Evolutionary conservation across 2,888 invertebrate genomes (phyloP), one percentile per base, ranked within the genome.

Genomic region (Campoplex capitator): DNA sequence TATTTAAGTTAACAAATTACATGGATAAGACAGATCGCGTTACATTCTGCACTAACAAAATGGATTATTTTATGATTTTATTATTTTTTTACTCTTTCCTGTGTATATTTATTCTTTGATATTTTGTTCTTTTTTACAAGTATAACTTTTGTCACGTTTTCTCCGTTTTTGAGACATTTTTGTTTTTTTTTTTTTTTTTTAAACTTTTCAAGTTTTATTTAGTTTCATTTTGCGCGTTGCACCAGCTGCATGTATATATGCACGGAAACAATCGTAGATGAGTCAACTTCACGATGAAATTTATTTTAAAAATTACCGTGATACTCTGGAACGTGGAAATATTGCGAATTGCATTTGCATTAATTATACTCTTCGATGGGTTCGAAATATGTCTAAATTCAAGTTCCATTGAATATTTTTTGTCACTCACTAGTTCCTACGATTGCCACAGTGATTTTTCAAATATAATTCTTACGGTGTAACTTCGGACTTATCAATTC

Each of bases 221-320:
- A 45, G 54, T 68, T 74, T 51, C 6, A 45, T 86, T 73, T n/a
- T 62, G 81, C 81, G 76, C 76, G 86, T 79, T 78, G 80, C 48
- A 58, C 32, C n/a, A 45, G 51, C 35, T 77, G 85, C 68, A 80
- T 75, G 54, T 68, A 35, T 4, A 38, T 4, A 38, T 74, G 2
- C 23, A 28, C 3, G 2, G 32, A 6, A 62, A 62, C 6, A 62
- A 62, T 62, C 13, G 13, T 11, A 62, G 13, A 3, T 38, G 38
- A 62, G 32, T 32, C 3, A 62, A 62, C 6, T 32, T 62, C 2
- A 16, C 62, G 13, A 3, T 62, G 28, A 58, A 58, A 58, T 28
- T 58, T 58, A 11, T 58, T 4, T 4, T n/a, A 51, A 51, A 51
- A 4, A n/a, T 51, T 6, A n/a, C n/a, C 6, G n/a, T 51, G n/a